phyloP scores from a whole-genome alignment of 2,113 vertebrate genomes.

The Oceanites oceanicus region DNA sequence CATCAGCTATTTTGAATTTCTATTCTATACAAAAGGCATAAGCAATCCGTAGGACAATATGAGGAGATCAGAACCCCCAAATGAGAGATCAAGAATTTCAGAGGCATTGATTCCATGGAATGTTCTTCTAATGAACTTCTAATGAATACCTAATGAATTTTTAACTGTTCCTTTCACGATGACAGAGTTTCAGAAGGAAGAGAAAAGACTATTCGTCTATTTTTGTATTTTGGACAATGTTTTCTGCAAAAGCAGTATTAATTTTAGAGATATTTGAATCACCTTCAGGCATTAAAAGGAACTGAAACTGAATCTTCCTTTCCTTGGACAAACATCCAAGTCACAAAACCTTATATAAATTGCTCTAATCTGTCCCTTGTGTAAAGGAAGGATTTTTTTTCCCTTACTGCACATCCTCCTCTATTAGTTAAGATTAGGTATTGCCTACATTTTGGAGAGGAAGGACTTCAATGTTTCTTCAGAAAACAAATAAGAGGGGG shows the following conservation, averaged over 20 bases:
- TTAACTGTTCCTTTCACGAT: not conserved
- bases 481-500: not conserved
- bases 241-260: not conserved
- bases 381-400: not conserved
- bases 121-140: not conserved
- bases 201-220: not conserved
- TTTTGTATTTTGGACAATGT: not conserved
- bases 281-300: not conserved
- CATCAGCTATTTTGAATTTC: not conserved
- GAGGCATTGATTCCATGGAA: not conserved
- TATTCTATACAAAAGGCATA: not conserved
- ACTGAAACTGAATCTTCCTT: not conserved
- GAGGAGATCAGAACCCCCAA: not conserved
- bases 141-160: not conserved
- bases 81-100: not conserved
- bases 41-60: fast-evolving
- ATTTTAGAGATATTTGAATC: not conserved
- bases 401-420: not conserved
- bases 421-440: not conserved
- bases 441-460: not conserved
- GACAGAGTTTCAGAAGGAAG: not conserved
- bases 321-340: not conserved
- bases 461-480: not conserved
- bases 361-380: not conserved
- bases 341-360: not conserved